These are phyloP conservation scores for Indicator maculatus DNA, from an alignment of 2,113 vertebrate genomes.

Conservation along the genomic window DNA sequence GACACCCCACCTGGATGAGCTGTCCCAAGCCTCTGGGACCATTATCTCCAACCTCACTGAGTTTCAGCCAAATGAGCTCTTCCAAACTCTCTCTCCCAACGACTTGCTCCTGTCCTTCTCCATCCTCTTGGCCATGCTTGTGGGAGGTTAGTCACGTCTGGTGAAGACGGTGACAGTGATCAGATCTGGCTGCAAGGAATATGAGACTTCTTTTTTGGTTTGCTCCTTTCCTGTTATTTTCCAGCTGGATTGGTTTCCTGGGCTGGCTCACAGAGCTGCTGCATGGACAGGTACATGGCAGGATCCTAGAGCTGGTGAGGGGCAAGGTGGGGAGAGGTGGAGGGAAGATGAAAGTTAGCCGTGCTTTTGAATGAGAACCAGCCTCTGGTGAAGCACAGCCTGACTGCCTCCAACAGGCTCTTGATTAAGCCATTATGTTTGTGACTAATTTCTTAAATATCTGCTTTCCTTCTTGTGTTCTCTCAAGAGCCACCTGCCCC, in stretches of 20 bases:
- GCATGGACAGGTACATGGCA: rapidly evolving
- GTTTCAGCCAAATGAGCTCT: background rate
- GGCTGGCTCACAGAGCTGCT: background rate
- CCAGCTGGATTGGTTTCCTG: background rate
- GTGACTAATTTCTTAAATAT: conserved; percentile 68
- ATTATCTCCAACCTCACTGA: background rate
- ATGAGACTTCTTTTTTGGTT: background rate
- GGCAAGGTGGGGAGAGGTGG: background rate
- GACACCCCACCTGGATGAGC: background rate
- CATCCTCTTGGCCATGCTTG: background rate
- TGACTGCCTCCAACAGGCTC: conserved; percentile 2
- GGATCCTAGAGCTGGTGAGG: rapidly evolving
- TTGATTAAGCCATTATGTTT: conserved; percentile 41
- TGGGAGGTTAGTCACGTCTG: background rate
- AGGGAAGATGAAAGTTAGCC: background rate
- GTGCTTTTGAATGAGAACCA: background rate
- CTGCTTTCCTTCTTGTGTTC: conserved; percentile 35
- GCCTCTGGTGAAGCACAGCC: background rate
- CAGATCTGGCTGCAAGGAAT: background rate
- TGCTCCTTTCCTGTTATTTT: background rate
- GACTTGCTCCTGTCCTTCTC: background rate
- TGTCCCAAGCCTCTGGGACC: background rate
- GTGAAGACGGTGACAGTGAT: background rate
- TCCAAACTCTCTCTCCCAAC: background rate
- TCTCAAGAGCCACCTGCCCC: background rate